Conservation (phyloP, 2,888 invertebrate genomes). For the Drosophila nr. perissopoda region DNA sequence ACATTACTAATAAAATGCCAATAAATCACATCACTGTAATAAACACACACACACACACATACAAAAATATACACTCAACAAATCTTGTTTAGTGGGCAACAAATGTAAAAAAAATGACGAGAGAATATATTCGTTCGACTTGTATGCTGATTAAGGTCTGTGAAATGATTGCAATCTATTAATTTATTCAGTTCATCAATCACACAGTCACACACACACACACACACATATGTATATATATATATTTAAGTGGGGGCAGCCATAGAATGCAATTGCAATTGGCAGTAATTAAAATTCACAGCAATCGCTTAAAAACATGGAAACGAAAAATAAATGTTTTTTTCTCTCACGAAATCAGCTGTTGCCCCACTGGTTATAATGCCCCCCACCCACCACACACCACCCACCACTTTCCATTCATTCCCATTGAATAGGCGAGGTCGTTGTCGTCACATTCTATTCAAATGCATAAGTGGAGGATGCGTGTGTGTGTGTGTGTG, state of each 20-base stretch:
- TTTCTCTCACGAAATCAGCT: conserved; percentile 23
- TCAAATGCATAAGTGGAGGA: conserved; percentile 1
- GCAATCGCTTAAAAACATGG: conserved; percentile 24
- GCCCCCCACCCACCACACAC: conserved; percentile 1
- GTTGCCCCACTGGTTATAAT: conserved; percentile 24
- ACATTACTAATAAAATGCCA: neutral
- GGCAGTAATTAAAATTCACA: conserved; percentile 61
- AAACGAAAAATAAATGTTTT: neutral
- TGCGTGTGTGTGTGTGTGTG: conserved; percentile 5
- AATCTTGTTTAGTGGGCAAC: conserved; percentile 25
- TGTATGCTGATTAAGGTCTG: conserved; percentile 34
- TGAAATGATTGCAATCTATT: conserved; percentile 56
- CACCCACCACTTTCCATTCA: conserved; percentile 23
- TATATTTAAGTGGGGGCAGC: conserved; percentile 44
- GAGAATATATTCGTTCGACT: conserved; percentile 13
- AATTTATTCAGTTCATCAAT: conserved; percentile 59
- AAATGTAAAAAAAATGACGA: neutral
- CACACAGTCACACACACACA: neutral
- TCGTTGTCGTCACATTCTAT: conserved; percentile 44
- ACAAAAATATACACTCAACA: conserved; percentile 30
- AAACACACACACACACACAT: conserved; percentile 3
- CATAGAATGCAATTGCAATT: conserved; percentile 62
- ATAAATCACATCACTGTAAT: neutral
- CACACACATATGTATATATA: neutral
- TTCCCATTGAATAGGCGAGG: conserved; percentile 38